Percentiles rank a stretch among this genome's conserved stretches.
Evolutionary conservation across 2,113 vertebrate species (phyloP).

Genomic region (Nothobranchius kuhntae): DNA sequence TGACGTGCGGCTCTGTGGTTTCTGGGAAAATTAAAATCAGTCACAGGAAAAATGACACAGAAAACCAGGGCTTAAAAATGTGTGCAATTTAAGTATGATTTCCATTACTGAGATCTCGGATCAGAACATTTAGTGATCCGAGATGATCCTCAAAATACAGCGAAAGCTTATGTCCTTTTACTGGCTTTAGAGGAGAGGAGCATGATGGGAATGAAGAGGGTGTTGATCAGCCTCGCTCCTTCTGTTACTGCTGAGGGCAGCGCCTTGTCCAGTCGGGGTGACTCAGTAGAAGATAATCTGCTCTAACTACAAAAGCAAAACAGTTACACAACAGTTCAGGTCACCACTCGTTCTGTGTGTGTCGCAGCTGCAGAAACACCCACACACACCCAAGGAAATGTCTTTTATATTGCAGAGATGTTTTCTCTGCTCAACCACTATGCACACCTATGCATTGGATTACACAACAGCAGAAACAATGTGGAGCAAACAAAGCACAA

Average conservation of each 20-base stretch:
- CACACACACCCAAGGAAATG: too few relatives aligned
- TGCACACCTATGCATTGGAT: not conserved
- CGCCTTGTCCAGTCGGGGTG: conserved; percentile 39
- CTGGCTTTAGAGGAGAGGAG: not conserved
- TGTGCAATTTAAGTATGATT: conserved; percentile 61
- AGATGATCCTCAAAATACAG: conserved; percentile 44
- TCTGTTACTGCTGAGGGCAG: conserved; percentile 52
- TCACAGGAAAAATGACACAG: conserved; percentile 26
- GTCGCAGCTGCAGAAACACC: not conserved
- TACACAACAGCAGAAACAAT: not conserved
- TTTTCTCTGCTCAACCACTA: not conserved
- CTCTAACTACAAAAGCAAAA: conserved; percentile 24
- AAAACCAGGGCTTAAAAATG: conserved; percentile 27
- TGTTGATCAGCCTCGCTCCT: conserved; percentile 22
- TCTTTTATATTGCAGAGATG: not conserved
- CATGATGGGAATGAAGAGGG: not conserved
- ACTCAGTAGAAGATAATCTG: conserved; percentile 45
- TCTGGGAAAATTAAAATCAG: too few relatives aligned
- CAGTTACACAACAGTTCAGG: conserved; percentile 7
- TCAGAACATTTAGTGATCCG: conserved; percentile 41
- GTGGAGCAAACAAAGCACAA: not conserved
- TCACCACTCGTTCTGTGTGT: not conserved
- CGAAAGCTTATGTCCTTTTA: conserved; percentile 48
- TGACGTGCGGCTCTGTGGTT: too few relatives aligned
- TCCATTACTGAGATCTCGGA: conserved; percentile 45